Evolutionary conservation across 1,140 invertebrate genomes (phyloP).

Genomic region (Choristoneura fumiferana): DNA sequence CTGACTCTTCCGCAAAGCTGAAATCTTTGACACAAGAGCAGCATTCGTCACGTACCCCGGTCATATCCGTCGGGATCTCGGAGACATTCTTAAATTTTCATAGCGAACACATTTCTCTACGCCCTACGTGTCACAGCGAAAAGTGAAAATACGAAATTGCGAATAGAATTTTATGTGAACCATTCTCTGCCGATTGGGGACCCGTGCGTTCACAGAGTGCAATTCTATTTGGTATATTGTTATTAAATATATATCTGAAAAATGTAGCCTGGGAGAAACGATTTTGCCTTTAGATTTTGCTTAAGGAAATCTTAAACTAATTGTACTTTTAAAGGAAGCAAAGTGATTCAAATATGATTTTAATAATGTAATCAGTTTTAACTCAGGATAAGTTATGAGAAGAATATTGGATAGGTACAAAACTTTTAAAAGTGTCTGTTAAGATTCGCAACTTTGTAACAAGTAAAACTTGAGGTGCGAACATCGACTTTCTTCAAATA

Average conservation of each 20-base stretch:
- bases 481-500: no score
- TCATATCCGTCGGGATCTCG: constrained; percentile 48
- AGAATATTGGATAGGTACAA: no score
- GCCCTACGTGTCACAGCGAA: constrained; percentile 29
- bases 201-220: not conserved
- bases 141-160: constrained; percentile 34
- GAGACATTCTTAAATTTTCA: constrained; percentile 65
- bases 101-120: constrained; percentile 31
- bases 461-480: no score
- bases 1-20: constrained; percentile 1
- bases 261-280: no score
- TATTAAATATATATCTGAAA: not conserved
- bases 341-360: no score
- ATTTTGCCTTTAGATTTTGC: no score
- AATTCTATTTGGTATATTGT: not conserved
- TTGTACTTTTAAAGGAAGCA: no score
- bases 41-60: constrained; percentile 53
- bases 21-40: constrained; percentile 6
- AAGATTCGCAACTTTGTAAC: no score
- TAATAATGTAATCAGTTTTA: no score
- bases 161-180: constrained; percentile 27
- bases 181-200: constrained; percentile 7
- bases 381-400: no score
- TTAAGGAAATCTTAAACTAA: no score
- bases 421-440: no score